A percentile compares a stretch with the other conserved stretches of the same genome.
These are phyloP conservation scores for Beaufortia kweichowensis DNA, from an alignment of 2,113 vertebrate genomes.

Conservation along the genomic window DNA sequence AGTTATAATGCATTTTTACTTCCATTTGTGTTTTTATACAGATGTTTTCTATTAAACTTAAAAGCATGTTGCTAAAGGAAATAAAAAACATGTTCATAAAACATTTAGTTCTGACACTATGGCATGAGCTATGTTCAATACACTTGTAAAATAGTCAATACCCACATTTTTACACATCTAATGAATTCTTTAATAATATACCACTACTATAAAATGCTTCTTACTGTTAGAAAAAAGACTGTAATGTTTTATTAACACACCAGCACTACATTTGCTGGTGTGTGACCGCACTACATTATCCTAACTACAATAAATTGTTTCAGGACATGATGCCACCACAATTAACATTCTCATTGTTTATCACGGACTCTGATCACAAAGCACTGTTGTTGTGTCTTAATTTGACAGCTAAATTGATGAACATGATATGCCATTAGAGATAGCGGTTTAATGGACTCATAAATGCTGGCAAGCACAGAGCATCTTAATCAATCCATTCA, in stretches of 20 bases:
- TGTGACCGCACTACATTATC: slow-evolving; percentile 5
- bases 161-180: background rate
- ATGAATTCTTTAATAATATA: background rate
- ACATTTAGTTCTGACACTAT: background rate
- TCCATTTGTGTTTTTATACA: background rate
- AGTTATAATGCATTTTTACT: too few species aligned
- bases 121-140: too few species aligned
- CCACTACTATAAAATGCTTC: too few species aligned
- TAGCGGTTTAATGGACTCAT: slow-evolving; percentile 33
- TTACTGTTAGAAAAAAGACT: background rate
- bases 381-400: slow-evolving; percentile 19
- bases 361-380: slow-evolving; percentile 26
- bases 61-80: background rate
- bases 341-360: slow-evolving; percentile 22
- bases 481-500: slow-evolving; percentile 45
- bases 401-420: slow-evolving; percentile 30
- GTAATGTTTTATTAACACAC: slow-evolving; percentile 4
- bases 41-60: slow-evolving; percentile 21
- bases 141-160: too few species aligned
- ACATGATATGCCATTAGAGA: slow-evolving; percentile 29
- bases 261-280: background rate
- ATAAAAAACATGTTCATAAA: slow-evolving; percentile 1
- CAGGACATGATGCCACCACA: slow-evolving; percentile 1
- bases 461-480: slow-evolving; percentile 42
- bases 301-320: slow-evolving; percentile 42